phyloP scores from a whole-genome alignment of 2,888 invertebrate species.

The Drosophila percnosoma region DNA sequence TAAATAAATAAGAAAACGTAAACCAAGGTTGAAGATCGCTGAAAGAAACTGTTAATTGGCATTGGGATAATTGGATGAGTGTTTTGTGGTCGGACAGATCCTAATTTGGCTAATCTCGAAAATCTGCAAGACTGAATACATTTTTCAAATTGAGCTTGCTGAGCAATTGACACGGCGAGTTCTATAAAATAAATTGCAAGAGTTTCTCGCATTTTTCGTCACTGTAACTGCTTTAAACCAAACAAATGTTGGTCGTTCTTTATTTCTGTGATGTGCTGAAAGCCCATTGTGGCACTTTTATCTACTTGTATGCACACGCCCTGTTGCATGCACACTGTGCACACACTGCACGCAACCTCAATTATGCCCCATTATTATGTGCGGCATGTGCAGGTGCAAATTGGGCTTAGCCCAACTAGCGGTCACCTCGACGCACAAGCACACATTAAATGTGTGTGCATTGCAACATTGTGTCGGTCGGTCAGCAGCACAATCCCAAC shows the following conservation, averaged over 20 bases:
- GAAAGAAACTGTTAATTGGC: neutral
- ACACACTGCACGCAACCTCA: neutral
- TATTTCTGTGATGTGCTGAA: neutral
- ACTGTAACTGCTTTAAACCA: neutral
- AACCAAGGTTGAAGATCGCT: neutral
- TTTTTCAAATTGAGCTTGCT: neutral
- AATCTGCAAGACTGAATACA: neutral
- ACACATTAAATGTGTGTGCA: neutral
- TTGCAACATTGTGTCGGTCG: neutral
- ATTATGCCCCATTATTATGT: neutral
- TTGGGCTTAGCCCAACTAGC: conserved; percentile 14
- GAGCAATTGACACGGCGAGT: neutral
- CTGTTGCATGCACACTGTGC: conserved; percentile 29
- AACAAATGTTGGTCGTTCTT: neutral
- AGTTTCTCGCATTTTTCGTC: neutral
- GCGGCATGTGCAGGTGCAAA: conserved; percentile 3
- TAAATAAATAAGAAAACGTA: neutral
- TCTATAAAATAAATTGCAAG: neutral
- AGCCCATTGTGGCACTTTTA: neutral
- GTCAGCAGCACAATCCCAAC: neutral
- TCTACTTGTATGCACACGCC: conserved; percentile 7
- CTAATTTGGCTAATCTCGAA: too few relatives aligned
- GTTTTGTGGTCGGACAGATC: too few relatives aligned
- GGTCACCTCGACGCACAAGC: conserved; percentile 11
- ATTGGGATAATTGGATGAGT: too few relatives aligned